Conservation (phyloP, 2,888 invertebrate species). For the Periphyllus acericola region DNA sequence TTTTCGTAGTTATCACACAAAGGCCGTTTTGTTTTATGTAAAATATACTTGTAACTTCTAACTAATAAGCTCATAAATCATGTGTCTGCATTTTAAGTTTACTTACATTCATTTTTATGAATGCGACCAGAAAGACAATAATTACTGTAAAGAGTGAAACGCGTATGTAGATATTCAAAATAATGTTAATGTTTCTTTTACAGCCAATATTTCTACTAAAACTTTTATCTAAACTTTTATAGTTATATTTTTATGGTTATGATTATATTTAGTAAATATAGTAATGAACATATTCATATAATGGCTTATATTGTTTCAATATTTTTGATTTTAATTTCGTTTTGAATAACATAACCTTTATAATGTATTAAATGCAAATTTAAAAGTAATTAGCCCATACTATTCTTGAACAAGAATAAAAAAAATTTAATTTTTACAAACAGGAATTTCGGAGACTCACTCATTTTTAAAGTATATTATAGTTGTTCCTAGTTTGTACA, state of each 20-base stretch:
- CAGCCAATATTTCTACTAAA: neutral
- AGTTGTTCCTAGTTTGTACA: neutral
- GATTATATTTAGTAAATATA: neutral
- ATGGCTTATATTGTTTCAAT: neutral
- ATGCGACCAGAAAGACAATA: neutral
- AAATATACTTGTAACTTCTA: neutral
- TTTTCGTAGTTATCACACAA: neutral
- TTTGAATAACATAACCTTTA: no score
- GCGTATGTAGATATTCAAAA: neutral
- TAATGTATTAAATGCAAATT: no score
- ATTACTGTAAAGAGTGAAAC: neutral
- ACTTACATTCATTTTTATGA: neutral
- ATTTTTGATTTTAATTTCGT: neutral
- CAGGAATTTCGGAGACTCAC: no score
- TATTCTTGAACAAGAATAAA: no score
- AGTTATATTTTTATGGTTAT: neutral
- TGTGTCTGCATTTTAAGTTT: neutral
- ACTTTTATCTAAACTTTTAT: neutral
- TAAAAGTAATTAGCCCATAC: no score
- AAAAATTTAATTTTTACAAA: no score
- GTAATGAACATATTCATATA: neutral
- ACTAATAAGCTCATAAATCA: constrained; percentile 4
- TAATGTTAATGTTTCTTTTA: constrained; percentile 6
- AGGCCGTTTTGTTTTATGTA: neutral
- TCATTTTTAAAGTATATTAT: no score